phyloP scores from a whole-genome alignment of 2,113 vertebrate genomes.

The Dasyurus viverrinus region DNA sequence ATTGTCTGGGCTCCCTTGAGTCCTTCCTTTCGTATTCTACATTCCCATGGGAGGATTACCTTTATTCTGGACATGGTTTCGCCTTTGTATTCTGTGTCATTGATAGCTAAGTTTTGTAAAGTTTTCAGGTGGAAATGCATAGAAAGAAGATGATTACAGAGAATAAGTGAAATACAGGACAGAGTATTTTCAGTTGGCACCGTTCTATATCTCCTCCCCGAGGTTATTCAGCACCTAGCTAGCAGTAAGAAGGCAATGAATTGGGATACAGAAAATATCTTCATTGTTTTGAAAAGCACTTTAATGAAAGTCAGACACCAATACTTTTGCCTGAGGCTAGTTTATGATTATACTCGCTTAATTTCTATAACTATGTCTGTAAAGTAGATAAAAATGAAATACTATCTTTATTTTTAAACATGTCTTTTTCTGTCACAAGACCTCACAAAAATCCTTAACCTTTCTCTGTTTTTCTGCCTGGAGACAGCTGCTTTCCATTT shows the following conservation, averaged over 20 bases:
- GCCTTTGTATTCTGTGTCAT: background rate
- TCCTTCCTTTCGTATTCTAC: background rate
- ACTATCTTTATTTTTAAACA: background rate
- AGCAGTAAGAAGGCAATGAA: background rate
- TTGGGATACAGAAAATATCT: background rate
- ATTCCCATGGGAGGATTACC: background rate
- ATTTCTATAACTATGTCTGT: background rate
- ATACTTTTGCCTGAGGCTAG: background rate
- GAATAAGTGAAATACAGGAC: background rate
- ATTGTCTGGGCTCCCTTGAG: background rate
- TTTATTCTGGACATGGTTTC: background rate
- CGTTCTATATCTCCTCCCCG: background rate
- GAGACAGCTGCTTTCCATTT: background rate
- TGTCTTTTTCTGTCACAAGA: background rate
- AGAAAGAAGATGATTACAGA: background rate
- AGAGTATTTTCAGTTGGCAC: background rate
- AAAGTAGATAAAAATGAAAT: background rate
- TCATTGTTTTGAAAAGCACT: background rate
- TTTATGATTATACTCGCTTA: background rate
- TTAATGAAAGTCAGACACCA: background rate
- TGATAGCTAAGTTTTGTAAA: background rate
- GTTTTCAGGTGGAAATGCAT: background rate
- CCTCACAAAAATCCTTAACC: background rate
- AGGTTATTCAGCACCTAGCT: background rate
- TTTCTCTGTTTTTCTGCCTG: background rate